Conservation (phyloP, 2,113 vertebrate species). For the Pheucticus melanocephalus region DNA sequence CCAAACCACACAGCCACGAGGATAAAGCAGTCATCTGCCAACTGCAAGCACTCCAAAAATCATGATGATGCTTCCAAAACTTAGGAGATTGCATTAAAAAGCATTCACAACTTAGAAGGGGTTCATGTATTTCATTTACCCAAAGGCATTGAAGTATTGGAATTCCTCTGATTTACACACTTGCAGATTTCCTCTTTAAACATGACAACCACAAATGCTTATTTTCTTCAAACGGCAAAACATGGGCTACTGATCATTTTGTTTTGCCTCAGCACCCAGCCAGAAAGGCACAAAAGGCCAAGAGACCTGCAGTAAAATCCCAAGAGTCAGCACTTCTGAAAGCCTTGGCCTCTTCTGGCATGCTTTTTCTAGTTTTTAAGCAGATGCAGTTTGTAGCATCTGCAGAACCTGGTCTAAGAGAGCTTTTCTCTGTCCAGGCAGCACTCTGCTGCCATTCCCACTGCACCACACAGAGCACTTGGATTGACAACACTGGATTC, state of each 20-base stretch:
- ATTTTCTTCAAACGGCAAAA: background rate
- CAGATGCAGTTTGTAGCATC: background rate
- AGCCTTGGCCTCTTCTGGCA: background rate
- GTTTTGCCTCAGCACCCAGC: background rate
- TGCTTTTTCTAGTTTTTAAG: background rate
- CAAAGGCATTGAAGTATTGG: background rate
- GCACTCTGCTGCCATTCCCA: background rate
- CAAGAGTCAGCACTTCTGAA: background rate
- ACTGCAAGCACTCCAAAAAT: background rate
- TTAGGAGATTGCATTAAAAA: background rate
- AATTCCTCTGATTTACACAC: background rate
- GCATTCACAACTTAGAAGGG: background rate
- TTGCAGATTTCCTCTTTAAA: background rate
- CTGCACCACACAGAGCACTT: background rate
- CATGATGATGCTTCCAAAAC: background rate
- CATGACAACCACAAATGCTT: background rate
- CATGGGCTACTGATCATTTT: background rate
- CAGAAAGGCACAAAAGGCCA: background rate
- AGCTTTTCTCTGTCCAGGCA: background rate
- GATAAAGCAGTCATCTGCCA: background rate
- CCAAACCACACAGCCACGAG: background rate
- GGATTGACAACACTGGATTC: background rate
- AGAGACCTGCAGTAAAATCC: background rate
- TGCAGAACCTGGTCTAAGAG: background rate
- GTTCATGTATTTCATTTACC: background rate